Base-by-base conservation (phyloP, 2,113 vertebrate species). In the Cariama cristata region DNA sequence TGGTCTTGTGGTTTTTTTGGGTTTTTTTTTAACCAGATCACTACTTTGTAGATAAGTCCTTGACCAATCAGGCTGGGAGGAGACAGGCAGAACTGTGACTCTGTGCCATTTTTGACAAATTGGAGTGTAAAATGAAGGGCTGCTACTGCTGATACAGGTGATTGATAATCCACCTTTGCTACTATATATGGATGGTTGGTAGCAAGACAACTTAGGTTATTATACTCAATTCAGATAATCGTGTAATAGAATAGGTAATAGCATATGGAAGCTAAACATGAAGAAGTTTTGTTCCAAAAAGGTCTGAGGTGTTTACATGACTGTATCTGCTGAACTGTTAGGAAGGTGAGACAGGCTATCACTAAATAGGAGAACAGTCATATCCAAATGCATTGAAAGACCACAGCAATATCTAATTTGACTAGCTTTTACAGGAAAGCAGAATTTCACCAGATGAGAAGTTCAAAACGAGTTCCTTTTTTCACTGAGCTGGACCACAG, bases 311-410 rank as follows among this genome's bases (percentile, higher is more conserved):
- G 76, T 89, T 89, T 58, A 33, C 52, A 9, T 82, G 93, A 66
- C 66, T 91, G 75, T 71, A 47, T 71, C 84, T 93, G 91, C 80
- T 86, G 66, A 91, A 6, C 26, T 56, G 66, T 71, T 79, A 82
- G 90, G 53, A 30, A 58, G 33, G 79, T 42, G 35, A 12, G 13
- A 9, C 68, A 77, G 52, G 71, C 75, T 93, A 23, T 60, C 14
- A 21, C 9, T 16, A 10, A 50, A 1, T n/a, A 56, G 69, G n/a
- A 40, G 45, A 66, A 6, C 33, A 8, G 49, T 90, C 33, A 3
- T 40, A 12, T 26, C 71, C 56, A 66, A 17, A 42, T 9, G 35
- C 21, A 2, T 5, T 45, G 71, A 13, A 33, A 53, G 12, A 9
- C 23, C 45, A 47, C 62, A 52, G 4, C 1, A 71, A 35, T 26